These are phyloP conservation scores for Phyllotreta cruciferae DNA, from an alignment of 2,888 invertebrate genomes.

Conservation along the genomic window DNA sequence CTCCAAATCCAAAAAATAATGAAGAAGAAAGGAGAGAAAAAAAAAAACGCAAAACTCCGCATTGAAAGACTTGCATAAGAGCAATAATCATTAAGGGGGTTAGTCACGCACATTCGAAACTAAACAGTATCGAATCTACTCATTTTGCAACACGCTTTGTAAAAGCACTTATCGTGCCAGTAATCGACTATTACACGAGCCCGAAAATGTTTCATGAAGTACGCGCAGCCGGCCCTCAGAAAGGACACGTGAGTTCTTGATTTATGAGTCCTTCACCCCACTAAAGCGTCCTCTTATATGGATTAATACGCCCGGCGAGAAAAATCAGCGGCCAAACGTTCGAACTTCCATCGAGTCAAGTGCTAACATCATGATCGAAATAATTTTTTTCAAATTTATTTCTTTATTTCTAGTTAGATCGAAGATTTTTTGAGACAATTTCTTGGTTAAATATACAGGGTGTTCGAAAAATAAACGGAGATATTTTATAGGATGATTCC, in stretches of 20 bases:
- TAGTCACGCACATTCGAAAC: conserved; percentile 53
- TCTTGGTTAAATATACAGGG: too few species aligned
- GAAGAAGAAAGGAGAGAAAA: too few species aligned
- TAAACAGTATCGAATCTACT: conserved; percentile 55
- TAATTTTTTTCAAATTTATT: too few species aligned
- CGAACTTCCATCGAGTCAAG: too few species aligned
- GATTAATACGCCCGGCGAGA: too few species aligned
- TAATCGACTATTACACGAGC: conserved; percentile 41
- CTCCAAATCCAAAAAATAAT: too few species aligned
- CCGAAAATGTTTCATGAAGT: conserved; percentile 38
- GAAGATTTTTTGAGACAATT: too few species aligned
- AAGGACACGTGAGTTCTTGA: conserved; percentile 47
- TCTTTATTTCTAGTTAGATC: too few species aligned
- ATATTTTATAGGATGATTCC: too few species aligned
- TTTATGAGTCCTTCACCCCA: conserved; percentile 40
- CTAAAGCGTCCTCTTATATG: conserved; percentile 25
- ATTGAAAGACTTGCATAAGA: conserved; percentile 42
- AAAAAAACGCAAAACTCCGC: conserved; percentile 11
- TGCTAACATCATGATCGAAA: too few species aligned
- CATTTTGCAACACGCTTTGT: conserved; percentile 50
- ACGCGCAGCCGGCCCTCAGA: conserved; percentile 45
- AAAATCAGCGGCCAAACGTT: too few species aligned
- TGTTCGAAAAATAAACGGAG: too few species aligned
- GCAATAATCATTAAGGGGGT: conserved; percentile 44
- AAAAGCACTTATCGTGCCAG: conserved; percentile 42